Evolutionary conservation across 2,888 invertebrate genomes (phyloP), one percentile per base, ranked within the genome.

Genomic region (Eurytoma californica): DNA sequence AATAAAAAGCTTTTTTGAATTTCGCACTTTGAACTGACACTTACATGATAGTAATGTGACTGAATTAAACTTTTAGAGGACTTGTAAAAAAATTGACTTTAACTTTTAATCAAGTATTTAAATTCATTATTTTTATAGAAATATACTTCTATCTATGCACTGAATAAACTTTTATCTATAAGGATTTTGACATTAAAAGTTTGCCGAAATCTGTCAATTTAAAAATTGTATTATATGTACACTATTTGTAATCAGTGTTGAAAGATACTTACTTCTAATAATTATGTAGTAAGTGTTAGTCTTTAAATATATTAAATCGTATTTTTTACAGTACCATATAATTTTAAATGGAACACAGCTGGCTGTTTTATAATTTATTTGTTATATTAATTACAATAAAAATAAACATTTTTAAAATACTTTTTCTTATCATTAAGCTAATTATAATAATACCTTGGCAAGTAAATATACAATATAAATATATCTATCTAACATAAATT

Each of bases 1-100:
- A 90, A 77, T 89, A 86, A 61, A 67, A 85, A 53, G 60, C 14
- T 24, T 65, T 51, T n/a, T 49, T 3, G 12, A 49, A 53, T 70
- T 65, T 58, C 30, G 47, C 3, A 65, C 53, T 16, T 79, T 70
- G 53, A 65, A 72, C 24, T 47, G 65, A 61, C 24, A 69, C 13
- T 69, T 61, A 9, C 1, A 61, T 55, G 18, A 55, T 70, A 65
- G 61, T 63, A 65, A 65, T 7, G 4, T 7, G 53, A 74, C 65
- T 70, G 61, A 77, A 57, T 24, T 68, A 24, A 72, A 49, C 49
- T 67, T 74, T 70, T 55, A 67, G 20, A 72, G 49, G 16, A 72
- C 20, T 70, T 53, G 28, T 63, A 58, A 66, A 18, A 77, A 65
- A 63, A 51, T 60, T 60, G 65, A 72, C 47, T 69, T 13, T 66